Percentiles rank a stretch among this genome's conserved stretches.
Conservation (phyloP, 2,888 invertebrate genomes). For the Augiades crinisus region DNA sequence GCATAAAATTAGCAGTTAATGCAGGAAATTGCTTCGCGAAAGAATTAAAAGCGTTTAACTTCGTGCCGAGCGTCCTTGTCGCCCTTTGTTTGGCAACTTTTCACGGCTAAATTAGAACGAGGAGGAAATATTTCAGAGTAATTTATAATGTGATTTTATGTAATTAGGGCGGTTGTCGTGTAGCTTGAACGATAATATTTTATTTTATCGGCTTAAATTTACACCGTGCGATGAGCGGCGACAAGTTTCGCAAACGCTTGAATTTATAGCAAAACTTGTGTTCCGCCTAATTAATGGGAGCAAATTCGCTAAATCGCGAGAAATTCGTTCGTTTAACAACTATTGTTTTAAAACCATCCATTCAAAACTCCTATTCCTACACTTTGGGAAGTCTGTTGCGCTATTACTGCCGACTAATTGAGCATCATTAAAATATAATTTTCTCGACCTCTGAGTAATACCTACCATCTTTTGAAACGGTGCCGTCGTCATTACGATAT, state of each 20-base stretch:
- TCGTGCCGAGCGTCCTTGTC: slow-evolving; percentile 53
- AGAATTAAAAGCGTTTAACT: slow-evolving; percentile 62
- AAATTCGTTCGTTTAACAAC: slow-evolving; percentile 61
- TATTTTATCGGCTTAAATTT: slow-evolving; percentile 77
- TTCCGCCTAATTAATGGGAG: slow-evolving; percentile 77
- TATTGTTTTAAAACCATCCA: slow-evolving; percentile 58
- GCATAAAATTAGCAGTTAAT: slow-evolving; percentile 59
- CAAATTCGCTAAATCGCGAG: slow-evolving; percentile 60
- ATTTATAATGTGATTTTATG: slow-evolving; percentile 69
- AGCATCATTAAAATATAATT: slow-evolving; percentile 12
- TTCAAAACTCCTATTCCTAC: slow-evolving; percentile 21
- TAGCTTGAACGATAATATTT: slow-evolving; percentile 65
- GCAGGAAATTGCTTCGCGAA: slow-evolving; percentile 54
- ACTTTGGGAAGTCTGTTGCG: neutral
- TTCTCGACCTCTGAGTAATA: neutral
- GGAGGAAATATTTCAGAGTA: slow-evolving; percentile 60
- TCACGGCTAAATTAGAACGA: slow-evolving; percentile 56
- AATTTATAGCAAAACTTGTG: slow-evolving; percentile 79
- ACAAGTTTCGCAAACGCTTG: slow-evolving; percentile 64
- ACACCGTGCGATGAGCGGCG: slow-evolving; percentile 66
- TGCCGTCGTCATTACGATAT: slow-evolving; percentile 2
- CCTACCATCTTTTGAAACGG: neutral
- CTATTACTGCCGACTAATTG: slow-evolving; percentile 8
- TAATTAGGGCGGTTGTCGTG: slow-evolving; percentile 67
- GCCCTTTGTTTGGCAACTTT: slow-evolving; percentile 63